Percentiles rank a stretch among this genome's conserved stretches.
These are phyloP conservation scores for Neolamprologus devosi DNA, from an alignment of 2,113 vertebrate genomes.

Conservation along the genomic window DNA sequence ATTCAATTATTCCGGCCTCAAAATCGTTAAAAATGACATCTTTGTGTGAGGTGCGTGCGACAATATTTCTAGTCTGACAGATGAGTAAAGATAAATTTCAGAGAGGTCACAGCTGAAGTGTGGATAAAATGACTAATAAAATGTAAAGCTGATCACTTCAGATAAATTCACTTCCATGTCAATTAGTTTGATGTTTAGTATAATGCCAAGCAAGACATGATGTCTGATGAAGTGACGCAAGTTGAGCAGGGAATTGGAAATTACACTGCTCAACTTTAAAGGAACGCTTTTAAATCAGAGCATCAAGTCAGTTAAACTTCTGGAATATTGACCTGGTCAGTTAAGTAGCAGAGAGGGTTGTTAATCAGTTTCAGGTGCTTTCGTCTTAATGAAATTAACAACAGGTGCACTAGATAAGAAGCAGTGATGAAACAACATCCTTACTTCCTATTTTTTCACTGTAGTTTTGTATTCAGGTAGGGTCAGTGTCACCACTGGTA, in stretches of 20 bases:
- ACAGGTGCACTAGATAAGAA: not conserved
- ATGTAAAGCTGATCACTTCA: not conserved
- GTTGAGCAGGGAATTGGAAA: not conserved
- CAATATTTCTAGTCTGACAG: slow-evolving; percentile 10
- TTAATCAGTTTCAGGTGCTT: not conserved
- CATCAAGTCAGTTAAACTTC: not conserved
- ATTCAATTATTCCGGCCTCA: slow-evolving; percentile 15
- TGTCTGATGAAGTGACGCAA: not conserved
- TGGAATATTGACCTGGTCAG: not conserved
- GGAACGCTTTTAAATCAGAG: not conserved
- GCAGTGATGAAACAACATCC: not conserved
- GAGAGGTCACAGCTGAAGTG: slow-evolving; percentile 2
- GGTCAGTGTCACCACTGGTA: not conserved
- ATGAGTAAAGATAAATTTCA: not conserved
- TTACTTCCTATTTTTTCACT: not conserved
- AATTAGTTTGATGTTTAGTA: not conserved
- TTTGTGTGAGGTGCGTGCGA: not conserved
- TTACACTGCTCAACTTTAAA: not conserved
- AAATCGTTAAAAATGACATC: slow-evolving; percentile 43
- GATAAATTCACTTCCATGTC: not conserved
- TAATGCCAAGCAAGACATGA: not conserved
- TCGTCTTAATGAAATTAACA: not conserved
- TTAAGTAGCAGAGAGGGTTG: not conserved
- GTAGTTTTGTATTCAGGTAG: not conserved
- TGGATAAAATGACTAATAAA: slow-evolving; percentile 18